Conservation (phyloP, 1,140 invertebrate species). For the Drosophila nikananu region DNA sequence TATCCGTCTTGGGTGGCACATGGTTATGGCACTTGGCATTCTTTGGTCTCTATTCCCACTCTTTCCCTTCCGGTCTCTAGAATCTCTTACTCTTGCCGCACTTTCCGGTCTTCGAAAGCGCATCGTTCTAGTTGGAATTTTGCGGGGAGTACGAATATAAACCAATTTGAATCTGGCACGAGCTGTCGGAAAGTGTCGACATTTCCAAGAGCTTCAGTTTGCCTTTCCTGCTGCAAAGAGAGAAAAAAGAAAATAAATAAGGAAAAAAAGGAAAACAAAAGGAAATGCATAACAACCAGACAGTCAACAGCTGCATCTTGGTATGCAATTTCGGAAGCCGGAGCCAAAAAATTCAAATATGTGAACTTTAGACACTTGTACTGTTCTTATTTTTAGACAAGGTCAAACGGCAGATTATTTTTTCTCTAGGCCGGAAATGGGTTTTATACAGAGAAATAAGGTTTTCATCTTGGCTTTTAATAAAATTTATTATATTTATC, state of each 20-base stretch:
- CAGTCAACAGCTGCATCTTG: conserved; percentile 37
- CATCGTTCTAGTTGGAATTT: conserved; percentile 16
- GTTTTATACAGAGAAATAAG: neutral
- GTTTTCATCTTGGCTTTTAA: too few relatives aligned
- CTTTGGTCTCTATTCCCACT: neutral
- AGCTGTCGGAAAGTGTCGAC: conserved; percentile 23
- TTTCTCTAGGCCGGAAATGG: neutral
- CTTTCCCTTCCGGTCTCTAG: neutral
- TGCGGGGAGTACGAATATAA: conserved; percentile 27
- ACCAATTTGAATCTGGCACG: conserved; percentile 34
- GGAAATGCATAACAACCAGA: conserved; percentile 14
- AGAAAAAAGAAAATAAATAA: neutral
- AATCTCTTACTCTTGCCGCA: neutral
- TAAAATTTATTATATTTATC: too few relatives aligned
- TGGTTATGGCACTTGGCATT: conserved; percentile 53
- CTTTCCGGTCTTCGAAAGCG: conserved; percentile 16
- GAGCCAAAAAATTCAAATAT: conserved; percentile 9
- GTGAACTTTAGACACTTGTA: conserved; percentile 43
- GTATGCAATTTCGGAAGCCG: conserved; percentile 3
- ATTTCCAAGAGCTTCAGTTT: conserved; percentile 20
- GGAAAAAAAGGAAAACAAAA: conserved; percentile 14
- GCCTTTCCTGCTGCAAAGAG: neutral
- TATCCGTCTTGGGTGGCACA: conserved; percentile 38
- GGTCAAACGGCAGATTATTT: neutral
- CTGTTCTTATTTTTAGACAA: conserved; percentile 18